A percentile compares a stretch with the other conserved stretches of the same genome.
Conservation (phyloP, 2,888 invertebrate genomes). For the Ormyrus nitidulus region DNA sequence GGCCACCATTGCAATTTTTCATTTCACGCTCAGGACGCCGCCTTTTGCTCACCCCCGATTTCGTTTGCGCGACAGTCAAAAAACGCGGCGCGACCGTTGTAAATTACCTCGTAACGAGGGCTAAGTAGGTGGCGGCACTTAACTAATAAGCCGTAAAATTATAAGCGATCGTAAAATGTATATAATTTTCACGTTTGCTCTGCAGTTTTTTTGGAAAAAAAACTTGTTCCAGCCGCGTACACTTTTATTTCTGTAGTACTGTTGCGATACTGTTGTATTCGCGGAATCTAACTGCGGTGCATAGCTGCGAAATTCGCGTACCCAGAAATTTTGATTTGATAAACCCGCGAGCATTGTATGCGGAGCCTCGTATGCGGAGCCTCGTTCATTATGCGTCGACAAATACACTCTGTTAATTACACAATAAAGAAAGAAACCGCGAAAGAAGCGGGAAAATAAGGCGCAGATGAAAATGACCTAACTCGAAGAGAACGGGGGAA, state of each 20-base stretch:
- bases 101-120: not conserved
- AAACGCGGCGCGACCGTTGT: not conserved
- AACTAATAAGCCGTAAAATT: no score
- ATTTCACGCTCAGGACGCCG: slow-evolving; percentile 14
- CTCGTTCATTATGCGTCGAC: slow-evolving; percentile 4
- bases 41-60: not conserved
- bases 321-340: no score
- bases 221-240: no score
- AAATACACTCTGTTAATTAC: slow-evolving; percentile 28
- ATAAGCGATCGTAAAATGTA: no score
- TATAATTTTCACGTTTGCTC: no score
- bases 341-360: slow-evolving; percentile 6
- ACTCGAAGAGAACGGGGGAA: slow-evolving; percentile 5
- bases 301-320: no score
- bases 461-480: slow-evolving; percentile 21
- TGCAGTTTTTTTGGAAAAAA: no score
- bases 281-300: no score
- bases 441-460: not conserved
- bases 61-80: slow-evolving; percentile 12
- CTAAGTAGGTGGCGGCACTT: not conserved
- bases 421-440: slow-evolving; percentile 11
- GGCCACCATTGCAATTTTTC: slow-evolving; percentile 22
- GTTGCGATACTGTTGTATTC: no score
- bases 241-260: no score
- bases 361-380: not conserved